Conservation (phyloP, 2,797 vertebrate species). For the Erpetoichthys calabaricus region DNA sequence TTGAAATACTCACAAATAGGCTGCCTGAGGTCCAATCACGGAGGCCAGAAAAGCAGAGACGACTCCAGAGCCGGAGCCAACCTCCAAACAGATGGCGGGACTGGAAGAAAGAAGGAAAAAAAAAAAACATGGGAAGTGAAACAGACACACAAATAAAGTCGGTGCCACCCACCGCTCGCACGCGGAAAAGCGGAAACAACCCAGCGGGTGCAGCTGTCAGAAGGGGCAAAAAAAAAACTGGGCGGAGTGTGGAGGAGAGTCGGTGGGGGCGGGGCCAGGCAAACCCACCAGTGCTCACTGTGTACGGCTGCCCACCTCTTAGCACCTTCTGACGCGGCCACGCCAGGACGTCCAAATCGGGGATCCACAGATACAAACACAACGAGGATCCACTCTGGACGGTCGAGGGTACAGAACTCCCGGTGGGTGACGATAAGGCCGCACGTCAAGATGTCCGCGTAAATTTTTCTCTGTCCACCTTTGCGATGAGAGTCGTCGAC, state of each 20-base stretch:
- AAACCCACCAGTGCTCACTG: not conserved
- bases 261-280: not conserved
- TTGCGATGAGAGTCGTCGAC: no score
- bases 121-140: no score
- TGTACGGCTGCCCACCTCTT: not conserved
- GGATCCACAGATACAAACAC: conserved; percentile 4
- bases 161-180: not conserved
- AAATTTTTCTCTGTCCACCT: no score
- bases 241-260: not conserved
- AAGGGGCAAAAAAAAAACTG: not conserved
- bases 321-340: no score
- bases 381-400: no score
- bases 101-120: conserved; percentile 21
- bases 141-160: no score
- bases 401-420: no score
- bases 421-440: no score
- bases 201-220: no score
- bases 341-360: not conserved
- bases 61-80: conserved; percentile 81
- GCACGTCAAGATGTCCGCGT: no score
- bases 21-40: conserved; percentile 56
- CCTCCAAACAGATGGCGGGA: conserved; percentile 69
- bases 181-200: not conserved
- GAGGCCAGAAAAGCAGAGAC: conserved; percentile 78
- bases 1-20: conserved; percentile 62